Percentiles rank a stretch among this genome's conserved stretches.
Conservation (phyloP, 2,888 invertebrate species). For the Callinectes sapidus region DNA sequence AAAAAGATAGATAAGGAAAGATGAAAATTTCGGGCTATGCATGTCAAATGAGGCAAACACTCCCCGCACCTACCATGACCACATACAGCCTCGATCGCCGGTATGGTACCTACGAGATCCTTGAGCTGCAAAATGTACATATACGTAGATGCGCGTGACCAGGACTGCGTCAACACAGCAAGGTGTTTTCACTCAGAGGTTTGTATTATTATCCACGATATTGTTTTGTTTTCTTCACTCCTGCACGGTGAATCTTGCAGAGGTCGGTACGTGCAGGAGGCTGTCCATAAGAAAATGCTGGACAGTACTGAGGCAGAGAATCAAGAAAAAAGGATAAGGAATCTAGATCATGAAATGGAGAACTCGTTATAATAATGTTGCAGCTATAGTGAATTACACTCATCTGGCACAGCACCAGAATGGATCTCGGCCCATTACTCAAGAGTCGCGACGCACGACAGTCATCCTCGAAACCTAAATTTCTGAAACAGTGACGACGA, state of each 20-base stretch:
- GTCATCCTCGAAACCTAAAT: background rate
- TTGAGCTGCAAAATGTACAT: background rate
- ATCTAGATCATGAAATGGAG: too few species aligned
- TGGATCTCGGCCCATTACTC: background rate
- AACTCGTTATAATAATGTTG: background rate
- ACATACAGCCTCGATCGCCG: background rate
- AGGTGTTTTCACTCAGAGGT: too few species aligned
- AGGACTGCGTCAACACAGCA: too few species aligned
- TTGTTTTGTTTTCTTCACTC: too few species aligned
- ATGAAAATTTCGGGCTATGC: background rate
- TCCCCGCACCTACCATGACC: background rate
- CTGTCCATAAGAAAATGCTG: too few species aligned
- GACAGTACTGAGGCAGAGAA: too few species aligned
- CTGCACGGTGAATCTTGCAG: too few species aligned
- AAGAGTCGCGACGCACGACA: background rate
- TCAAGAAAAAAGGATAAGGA: too few species aligned
- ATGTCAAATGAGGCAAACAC: background rate
- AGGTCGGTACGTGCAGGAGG: too few species aligned
- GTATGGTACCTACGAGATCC: background rate
- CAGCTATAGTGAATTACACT: background rate
- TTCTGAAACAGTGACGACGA: background rate
- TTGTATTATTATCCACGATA: too few species aligned
- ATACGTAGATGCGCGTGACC: background rate
- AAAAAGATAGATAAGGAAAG: background rate
- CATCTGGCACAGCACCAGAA: background rate